Conservation (phyloP, 2,113 vertebrate genomes). For the Struthio camelus region DNA sequence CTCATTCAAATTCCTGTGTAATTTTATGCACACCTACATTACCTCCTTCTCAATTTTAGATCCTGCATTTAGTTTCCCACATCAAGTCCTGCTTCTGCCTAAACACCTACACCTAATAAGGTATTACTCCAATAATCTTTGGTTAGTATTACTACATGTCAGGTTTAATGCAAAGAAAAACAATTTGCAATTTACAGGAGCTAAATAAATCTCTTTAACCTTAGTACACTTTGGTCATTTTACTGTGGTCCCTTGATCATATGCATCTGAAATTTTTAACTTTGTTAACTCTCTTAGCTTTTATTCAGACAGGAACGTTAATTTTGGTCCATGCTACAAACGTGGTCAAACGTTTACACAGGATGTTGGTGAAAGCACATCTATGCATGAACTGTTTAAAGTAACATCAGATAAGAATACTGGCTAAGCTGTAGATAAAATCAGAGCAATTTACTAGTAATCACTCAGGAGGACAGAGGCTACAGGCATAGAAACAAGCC, state of each 20-base stretch:
- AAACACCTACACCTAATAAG: neutral
- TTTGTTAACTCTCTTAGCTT: neutral
- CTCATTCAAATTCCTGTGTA: neutral
- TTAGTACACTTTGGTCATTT: neutral
- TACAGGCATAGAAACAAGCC: neutral
- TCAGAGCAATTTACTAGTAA: conserved; percentile 36
- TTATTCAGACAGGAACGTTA: neutral
- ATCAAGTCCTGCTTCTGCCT: neutral
- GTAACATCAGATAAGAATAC: neutral
- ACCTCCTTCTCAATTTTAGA: neutral
- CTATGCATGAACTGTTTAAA: neutral
- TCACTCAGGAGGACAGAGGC: neutral
- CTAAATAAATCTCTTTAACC: neutral
- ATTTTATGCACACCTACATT: neutral
- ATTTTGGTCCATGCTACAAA: neutral
- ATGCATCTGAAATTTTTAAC: no score
- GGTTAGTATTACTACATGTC: neutral
- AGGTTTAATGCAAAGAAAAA: neutral
- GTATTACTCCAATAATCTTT: neutral
- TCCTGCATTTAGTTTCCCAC: neutral
- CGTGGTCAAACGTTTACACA: neutral
- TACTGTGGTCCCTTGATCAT: neutral
- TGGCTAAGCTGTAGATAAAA: conserved; percentile 12
- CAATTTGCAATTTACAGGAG: neutral
- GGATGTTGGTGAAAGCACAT: neutral